phyloP scores from a whole-genome alignment of 1,140 invertebrate genomes.

The Drosophila pectinifera region DNA sequence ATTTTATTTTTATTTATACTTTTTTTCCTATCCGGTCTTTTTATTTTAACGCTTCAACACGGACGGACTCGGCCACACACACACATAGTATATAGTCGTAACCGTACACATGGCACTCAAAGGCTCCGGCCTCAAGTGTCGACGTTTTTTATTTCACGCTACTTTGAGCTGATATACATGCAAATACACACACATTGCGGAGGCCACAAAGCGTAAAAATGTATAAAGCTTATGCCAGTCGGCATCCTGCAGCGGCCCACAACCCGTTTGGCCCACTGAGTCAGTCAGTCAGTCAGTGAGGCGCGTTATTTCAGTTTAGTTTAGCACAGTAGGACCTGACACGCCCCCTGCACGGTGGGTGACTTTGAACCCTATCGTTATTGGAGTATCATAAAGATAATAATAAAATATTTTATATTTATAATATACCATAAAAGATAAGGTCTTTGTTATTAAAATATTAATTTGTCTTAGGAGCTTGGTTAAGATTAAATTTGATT shows the following conservation, averaged over 20 bases:
- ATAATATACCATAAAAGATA: too few species aligned
- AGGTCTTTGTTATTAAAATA: too few species aligned
- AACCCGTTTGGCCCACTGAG: conserved; percentile 26
- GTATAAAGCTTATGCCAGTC: conserved; percentile 66
- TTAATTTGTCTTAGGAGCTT: too few species aligned
- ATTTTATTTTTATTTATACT: conserved; percentile 39
- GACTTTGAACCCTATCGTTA: background rate
- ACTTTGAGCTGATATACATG: conserved; percentile 70
- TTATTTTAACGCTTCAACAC: conserved; percentile 58
- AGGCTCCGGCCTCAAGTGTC: conserved; percentile 58
- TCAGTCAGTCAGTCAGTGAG: conserved; percentile 58
- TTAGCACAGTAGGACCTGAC: background rate
- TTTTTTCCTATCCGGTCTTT: conserved; percentile 23
- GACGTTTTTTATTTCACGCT: conserved; percentile 66
- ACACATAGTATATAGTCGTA: conserved; percentile 9
- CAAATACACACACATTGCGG: conserved; percentile 50
- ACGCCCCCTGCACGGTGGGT: background rate
- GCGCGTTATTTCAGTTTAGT: conserved; percentile 63
- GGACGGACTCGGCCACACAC: conserved; percentile 10
- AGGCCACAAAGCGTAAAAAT: conserved; percentile 77
- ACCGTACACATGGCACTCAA: conserved; percentile 38
- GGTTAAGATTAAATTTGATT: too few species aligned
- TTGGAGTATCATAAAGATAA: too few species aligned
- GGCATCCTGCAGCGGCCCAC: conserved; percentile 10
- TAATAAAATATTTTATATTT: too few species aligned